Percentiles rank a stretch among this genome's conserved stretches.
Conservation (phyloP, 2,113 vertebrate genomes). For the Chrysochloris asiatica region DNA sequence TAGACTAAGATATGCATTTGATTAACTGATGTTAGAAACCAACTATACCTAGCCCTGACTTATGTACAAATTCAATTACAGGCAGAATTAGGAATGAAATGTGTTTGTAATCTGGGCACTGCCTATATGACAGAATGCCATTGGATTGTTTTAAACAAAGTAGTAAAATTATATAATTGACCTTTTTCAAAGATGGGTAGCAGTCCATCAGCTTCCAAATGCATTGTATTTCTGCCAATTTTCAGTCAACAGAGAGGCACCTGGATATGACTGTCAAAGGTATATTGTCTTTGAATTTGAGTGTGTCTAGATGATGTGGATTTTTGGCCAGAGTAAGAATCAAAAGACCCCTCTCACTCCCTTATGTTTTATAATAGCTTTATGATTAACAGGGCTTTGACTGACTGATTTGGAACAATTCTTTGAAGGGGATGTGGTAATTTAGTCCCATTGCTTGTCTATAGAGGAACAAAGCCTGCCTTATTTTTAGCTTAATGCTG, state of each 20-base stretch:
- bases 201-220: not conserved
- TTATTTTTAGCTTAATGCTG: conserved; percentile 63
- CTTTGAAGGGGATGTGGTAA: conserved; percentile 56
- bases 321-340: conserved; percentile 15
- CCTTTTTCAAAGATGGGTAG: not conserved
- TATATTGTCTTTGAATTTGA: conserved; percentile 17
- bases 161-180: not conserved
- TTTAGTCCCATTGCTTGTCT: conserved; percentile 43
- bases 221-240: not conserved
- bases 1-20: not conserved
- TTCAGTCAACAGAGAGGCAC: conserved; percentile 15
- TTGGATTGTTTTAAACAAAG: not conserved
- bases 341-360: not conserved
- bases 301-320: not conserved
- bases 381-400: conserved; percentile 54
- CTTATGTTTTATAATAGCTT: conserved; percentile 2
- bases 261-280: not conserved
- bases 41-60: too few species aligned
- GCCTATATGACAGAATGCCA: not conserved
- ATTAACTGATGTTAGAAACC: not conserved
- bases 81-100: not conserved
- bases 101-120: not conserved
- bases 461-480: conserved; percentile 53
- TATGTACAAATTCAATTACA: not conserved
- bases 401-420: conserved; percentile 57